These are phyloP conservation scores for Odontomachus brunneus DNA, from an alignment of 1,140 invertebrate genomes.

Conservation along the genomic window DNA sequence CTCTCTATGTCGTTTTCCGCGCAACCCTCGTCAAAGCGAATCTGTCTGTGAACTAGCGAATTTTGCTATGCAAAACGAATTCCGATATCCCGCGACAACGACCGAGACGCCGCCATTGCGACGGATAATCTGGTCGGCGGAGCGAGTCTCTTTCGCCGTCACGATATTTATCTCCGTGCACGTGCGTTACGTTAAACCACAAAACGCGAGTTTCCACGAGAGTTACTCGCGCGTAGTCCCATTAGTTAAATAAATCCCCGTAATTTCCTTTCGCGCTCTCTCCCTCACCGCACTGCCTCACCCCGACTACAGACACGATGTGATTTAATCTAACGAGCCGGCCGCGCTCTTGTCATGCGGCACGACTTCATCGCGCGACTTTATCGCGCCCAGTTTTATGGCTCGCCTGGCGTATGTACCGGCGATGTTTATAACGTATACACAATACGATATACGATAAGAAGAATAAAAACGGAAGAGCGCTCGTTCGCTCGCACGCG, in stretches of 20 bases:
- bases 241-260: conserved; percentile 4
- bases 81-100: not conserved
- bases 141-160: not conserved
- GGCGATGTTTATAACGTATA: conserved; percentile 6
- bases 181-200: not conserved
- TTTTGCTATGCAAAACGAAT: conserved; percentile 7
- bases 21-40: not conserved
- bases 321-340: conserved; percentile 10
- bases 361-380: not conserved
- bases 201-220: not conserved
- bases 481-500: not conserved
- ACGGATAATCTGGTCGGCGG: not conserved
- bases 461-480: conserved; percentile 1
- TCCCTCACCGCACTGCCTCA: no score
- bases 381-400: conserved; percentile 28
- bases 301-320: not conserved
- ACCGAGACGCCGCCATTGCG: no score
- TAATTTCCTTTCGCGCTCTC: not conserved
- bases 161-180: not conserved
- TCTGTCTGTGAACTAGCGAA: conserved; percentile 3
- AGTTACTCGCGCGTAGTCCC: no score
- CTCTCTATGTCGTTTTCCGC: not conserved
- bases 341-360: not conserved
- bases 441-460: conserved; percentile 5
- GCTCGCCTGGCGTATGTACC: not conserved